Base-by-base conservation (phyloP, 2,113 vertebrate species). In the Cervus canadensis region DNA sequence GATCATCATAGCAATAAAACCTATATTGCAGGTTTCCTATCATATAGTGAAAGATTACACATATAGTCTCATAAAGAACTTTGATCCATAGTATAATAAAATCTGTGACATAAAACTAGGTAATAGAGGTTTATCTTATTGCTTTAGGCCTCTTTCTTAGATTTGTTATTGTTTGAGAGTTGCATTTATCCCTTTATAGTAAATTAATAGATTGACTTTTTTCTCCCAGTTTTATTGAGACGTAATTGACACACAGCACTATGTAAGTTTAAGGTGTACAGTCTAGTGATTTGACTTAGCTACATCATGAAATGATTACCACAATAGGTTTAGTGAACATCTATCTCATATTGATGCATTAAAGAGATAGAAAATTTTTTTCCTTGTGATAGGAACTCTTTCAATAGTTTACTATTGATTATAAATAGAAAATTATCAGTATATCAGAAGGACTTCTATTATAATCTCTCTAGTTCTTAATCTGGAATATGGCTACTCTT, bases 371-470 rank as follows among this genome's bases (percentile, higher is more conserved):
- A 54, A 54, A 25, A 0, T 0, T 2, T 40, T n/a, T 83, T 54
- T n/a, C 19, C 52, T 36, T 83, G 21, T 56, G 52, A 25, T 54
- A 54, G 50, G 10, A 54, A 30, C 6, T 82, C 79, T 82, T 54
- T 81, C 50, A 78, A 45, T 86, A 79, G 81, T 62, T 86, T 62
- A 60, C 15, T 90, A 60, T 60, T 90, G 57, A 62, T 54, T 85
- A 56, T 60, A 95, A 84, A 40, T 78, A 85, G 16, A 76, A 62
- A 85, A 54, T 78, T 71, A 81, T 57, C 43, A 86, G 28, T 79
- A 92, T 96, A 92, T 91, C 19, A 45, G 48, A 85, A 95, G 43
- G n/a, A 89, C 23, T 87, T 95, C n/a, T 95, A 40, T 45, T 92
- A 40, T 86, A 57, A 94, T 67, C 25, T 95, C 48, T 33, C 25